Percentiles rank a stretch among this genome's conserved stretches.
Evolutionary conservation across 2,797 vertebrate species (phyloP).

Genomic region (Typhlichthys eigenmanni): DNA sequence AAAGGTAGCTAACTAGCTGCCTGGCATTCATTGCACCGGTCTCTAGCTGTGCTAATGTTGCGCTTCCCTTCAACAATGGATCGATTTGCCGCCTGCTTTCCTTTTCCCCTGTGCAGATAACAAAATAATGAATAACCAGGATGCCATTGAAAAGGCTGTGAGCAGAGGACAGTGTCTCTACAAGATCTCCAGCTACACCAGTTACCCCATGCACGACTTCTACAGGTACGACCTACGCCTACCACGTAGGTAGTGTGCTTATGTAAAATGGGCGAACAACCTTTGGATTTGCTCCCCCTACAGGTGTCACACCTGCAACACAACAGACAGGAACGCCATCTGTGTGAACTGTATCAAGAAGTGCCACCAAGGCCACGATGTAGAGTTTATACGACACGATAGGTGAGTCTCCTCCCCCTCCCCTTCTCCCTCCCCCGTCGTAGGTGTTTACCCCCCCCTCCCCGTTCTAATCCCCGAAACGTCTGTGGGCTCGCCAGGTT

Average conservation of each 20-base stretch:
- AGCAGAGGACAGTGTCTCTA: conserved; percentile 93
- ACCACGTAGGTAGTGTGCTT: neutral
- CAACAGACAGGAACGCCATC: conserved; percentile 91
- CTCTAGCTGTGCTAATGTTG: conserved; percentile 17
- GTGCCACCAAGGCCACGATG: conserved; percentile 92
- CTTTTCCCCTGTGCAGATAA: conserved; percentile 76
- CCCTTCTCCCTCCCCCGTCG: neutral
- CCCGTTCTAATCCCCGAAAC: neutral
- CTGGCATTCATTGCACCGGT: neutral
- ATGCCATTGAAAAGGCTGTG: conserved; percentile 93
- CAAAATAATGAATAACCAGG: conserved; percentile 96
- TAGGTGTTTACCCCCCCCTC: neutral
- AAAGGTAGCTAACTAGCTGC: conserved; percentile 77
- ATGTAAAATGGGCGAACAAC: neutral
- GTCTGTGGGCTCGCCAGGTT: conserved; percentile 79
- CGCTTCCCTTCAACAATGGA: neutral
- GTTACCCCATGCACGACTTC: conserved; percentile 94
- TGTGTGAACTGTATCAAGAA: conserved; percentile 95
- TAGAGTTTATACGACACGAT: conserved; percentile 93
- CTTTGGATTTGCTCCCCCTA: neutral
- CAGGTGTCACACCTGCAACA: conserved; percentile 94
- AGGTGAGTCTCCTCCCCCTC: conserved; percentile 70
- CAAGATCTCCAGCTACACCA: conserved; percentile 95
- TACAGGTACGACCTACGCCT: conserved; percentile 80
- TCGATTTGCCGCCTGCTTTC: neutral